phyloP scores from a whole-genome alignment of 2,113 vertebrate species.

The Brachirus orientalis region DNA sequence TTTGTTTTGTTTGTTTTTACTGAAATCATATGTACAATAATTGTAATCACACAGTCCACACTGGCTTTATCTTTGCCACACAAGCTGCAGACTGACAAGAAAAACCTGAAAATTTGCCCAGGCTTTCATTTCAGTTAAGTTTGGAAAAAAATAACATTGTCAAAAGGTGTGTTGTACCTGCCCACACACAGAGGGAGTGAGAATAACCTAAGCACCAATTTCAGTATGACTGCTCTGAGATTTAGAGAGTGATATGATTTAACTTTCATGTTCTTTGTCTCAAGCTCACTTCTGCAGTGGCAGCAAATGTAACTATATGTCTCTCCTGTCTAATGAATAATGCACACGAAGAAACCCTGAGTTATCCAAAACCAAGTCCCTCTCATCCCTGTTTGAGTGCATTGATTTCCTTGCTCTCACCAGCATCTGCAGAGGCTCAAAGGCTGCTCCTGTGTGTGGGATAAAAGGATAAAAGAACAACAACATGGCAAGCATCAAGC shows the following conservation, averaged over 20 bases:
- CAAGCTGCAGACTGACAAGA: background rate
- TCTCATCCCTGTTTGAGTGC: constrained; percentile 84
- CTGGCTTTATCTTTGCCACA: background rate
- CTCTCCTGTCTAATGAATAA: constrained; percentile 86
- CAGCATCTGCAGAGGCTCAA: constrained; percentile 66
- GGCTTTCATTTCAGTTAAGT: constrained; percentile 31
- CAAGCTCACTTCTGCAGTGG: constrained; percentile 50
- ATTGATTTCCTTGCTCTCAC: constrained; percentile 81
- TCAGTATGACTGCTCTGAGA: constrained; percentile 70
- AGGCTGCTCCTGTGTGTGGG: constrained; percentile 42
- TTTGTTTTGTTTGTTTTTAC: background rate
- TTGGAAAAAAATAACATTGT: constrained; percentile 3
- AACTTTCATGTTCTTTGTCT: constrained; percentile 68
- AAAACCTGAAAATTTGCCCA: background rate
- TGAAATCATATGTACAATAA: background rate
- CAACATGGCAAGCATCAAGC: constrained; percentile 48
- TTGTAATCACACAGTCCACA: background rate
- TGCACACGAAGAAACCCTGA: constrained; percentile 83
- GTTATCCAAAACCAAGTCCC: constrained; percentile 83
- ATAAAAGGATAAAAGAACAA: constrained; percentile 62
- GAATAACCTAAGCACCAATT: constrained; percentile 73
- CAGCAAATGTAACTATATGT: constrained; percentile 74
- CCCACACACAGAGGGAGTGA: constrained; percentile 43
- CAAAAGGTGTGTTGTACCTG: constrained; percentile 24
- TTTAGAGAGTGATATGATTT: constrained; percentile 78